Base-by-base conservation (phyloP, 2,113 vertebrate genomes). In the Neodon shergylaensis region DNA sequence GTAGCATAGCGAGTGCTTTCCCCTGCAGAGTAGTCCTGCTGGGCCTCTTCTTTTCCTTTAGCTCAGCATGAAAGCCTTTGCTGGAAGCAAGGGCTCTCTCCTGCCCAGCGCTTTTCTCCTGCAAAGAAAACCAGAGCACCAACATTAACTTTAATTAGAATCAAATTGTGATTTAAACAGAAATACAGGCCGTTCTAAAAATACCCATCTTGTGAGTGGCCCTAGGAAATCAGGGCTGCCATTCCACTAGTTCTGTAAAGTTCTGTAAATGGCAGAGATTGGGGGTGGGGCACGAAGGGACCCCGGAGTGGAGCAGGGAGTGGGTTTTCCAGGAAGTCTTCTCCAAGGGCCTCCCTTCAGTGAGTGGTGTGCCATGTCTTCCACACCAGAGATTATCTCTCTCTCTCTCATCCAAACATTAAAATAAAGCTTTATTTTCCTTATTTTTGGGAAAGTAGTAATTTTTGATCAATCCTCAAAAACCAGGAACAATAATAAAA, bases 141-240 rank as follows among this genome's bases (percentile, higher is more conserved):
- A 65, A 52, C 52, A 83, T 73, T 90, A 92, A 42, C 36, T 95
- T 95, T 82, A 68, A 87, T 65, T 87, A 66, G 26, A 89, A 74
- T 74, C 85, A 39, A 90, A 11, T 92, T 72, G 61, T 33, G 28
- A 68, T 58, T 63, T 8, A 26, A 17, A 2, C 4, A 95, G 84
- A 63, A 86, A 72, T 79, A 81, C 33, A 47, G 44, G 54, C 86
- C 39, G n/a, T 82, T 89, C 68, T 95, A 76, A 95, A 95, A 86
- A 89, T 70, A 82, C 42, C 87, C 77, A 63, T 68, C 52, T 33
- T 92, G 77, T 63, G n/a, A 90, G 47, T 87, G 79, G 91, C 63
- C 70, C 73, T 85, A 4, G 24, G 87, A 92, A 95, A 78, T 66
- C 31, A 49, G 82, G 16, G 39, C 4, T 72, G 17, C 12, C 86